Percentiles rank a stretch among this genome's conserved stretches.
Conservation (phyloP, 2,113 vertebrate species). For the Xiphias gladius region DNA sequence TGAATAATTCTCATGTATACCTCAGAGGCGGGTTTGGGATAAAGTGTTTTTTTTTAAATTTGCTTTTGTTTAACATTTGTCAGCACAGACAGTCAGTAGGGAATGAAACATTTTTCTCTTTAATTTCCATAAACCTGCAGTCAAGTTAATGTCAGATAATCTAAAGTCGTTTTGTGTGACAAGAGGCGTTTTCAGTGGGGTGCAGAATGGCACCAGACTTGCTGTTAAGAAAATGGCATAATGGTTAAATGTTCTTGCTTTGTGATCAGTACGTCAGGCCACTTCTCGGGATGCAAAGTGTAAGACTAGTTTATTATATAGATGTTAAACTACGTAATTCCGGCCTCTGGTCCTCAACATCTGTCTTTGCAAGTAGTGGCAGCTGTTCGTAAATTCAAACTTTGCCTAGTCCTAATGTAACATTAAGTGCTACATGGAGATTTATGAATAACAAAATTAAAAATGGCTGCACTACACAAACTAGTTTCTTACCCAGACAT, state of each 20-base stretch:
- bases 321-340: neutral
- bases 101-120: slow-evolving; percentile 39
- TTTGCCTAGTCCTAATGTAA: neutral
- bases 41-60: slow-evolving; percentile 33
- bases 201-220: neutral
- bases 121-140: slow-evolving; percentile 52
- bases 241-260: neutral
- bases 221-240: neutral
- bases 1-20: slow-evolving; percentile 55
- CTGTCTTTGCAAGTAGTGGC: neutral
- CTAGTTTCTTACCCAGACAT: neutral
- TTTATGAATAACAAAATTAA: neutral
- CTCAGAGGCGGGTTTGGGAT: slow-evolving; percentile 30
- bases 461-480: neutral
- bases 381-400: neutral
- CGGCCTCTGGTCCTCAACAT: neutral
- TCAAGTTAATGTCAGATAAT: slow-evolving; percentile 42
- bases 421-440: neutral
- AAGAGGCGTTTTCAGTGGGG: neutral
- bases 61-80: slow-evolving; percentile 51
- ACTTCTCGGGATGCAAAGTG: neutral
- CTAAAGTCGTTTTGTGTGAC: neutral
- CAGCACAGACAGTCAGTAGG: slow-evolving; percentile 12
- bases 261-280: neutral
- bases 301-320: neutral